Base-by-base conservation (phyloP, 2,797 vertebrate genomes). In the Myoxocephalus aenaeus region DNA sequence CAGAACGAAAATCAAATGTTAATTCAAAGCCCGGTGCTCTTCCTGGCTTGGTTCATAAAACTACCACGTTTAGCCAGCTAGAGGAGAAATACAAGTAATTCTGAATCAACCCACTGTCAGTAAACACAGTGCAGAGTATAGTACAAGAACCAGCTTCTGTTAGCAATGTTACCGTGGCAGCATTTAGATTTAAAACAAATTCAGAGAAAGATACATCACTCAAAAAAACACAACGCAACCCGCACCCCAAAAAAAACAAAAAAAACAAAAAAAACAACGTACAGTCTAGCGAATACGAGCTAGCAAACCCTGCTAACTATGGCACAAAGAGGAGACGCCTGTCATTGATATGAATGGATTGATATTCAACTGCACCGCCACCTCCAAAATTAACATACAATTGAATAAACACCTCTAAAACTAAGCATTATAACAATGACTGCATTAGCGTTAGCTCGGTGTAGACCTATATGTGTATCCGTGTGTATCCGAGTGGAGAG, bases 401-500 rank as follows among this genome's bases (percentile, higher is more conserved):
- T 32, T 54, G 36, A 64, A 17, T 42, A 3, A 38, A 12, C 32
- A 22, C 14, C 22, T 59, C 12, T 25, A 40, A 56, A 59, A 63
- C 12, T 22, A 25, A 70, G 3, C 18, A 11, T 13, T 42, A 12
- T 18, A 14, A 36, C 18, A n/a, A 13, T 3, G 5, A 42, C 20
- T 32, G 29, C 40, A 46, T 44, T 12, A 11, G 40, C 44, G 40
- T 5, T 25, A 68, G 40, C 7, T 5, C 38, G n/a, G 34, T 63
- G 0, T 46, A 13, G 22, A 53, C n/a, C 51, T 13, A n/a, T 3
- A 14, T 57, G 20, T 58, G 38, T 54, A 42, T 71, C 20, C 11
- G 34, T 70, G 62, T 75, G 48, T 44, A 25, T 51, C 22, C 67
- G 72, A 42, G 42, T 29, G 71, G 32, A 40, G 46, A 29, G 65